Base-by-base conservation (phyloP, 2,888 invertebrate genomes). In the Stenoptilia bipunctidactyla region DNA sequence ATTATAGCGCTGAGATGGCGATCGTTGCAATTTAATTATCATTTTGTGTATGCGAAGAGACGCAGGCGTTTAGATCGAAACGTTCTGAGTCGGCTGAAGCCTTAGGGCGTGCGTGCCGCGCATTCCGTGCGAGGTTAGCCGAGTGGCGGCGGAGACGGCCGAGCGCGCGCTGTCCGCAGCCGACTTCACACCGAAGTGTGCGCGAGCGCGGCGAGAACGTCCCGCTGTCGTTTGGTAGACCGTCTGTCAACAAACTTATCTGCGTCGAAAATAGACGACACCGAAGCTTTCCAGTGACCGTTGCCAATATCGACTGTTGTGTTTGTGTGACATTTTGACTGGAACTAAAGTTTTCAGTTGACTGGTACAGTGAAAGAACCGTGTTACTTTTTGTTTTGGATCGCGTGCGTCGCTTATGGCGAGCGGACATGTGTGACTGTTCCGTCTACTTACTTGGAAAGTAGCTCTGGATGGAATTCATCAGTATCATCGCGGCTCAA, bases 141-240 rank as follows among this genome's bases (percentile, higher is more conserved):
- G 72, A 69, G 55, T 55, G 56, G 49, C 48, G 50, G 60, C 76
- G 76, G 73, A 50, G 55, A 50, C 45, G 52, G 46, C 66, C 75
- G 73, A 72, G 51, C 57, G 58, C 44, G 45, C 49, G 45, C 43
- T 49, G 60, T 55, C 66, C 67, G 82, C 68, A 64, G 75, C 83
- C 70, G 75, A 83, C 82, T 83, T 83, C 83, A 83, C 80, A 80
- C 72, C 65, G 72, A 61, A 73, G 67, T 61, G 66, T 80, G 82
- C 82, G 83, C 83, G 82, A 75, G 83, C 80, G 83, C 77, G 69
- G 71, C 66, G 71, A 66, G 69, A 71, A 83, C 83, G 79, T 82
- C 71, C 77, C 64, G 77, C 65, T 62, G 61, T 36, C 38, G 40
- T 27, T 40, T 37, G 40, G 30, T 15, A 40, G 42, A 41, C 27